phyloP scores from a whole-genome alignment of 2,113 vertebrate genomes.

The Cyanoramphus novaezelandiae region DNA sequence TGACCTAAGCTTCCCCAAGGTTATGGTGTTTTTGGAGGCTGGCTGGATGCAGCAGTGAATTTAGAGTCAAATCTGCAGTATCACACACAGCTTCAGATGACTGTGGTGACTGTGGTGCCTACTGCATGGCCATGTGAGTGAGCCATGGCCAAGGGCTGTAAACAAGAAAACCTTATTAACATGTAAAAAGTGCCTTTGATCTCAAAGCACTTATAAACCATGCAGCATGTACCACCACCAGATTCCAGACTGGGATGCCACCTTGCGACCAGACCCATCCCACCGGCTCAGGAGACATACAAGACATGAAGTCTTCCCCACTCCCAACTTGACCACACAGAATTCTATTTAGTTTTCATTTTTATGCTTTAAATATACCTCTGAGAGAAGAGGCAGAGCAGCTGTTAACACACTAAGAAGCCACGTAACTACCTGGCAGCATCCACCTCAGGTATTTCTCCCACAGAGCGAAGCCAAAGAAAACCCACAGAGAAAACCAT shows the following conservation, averaged over 20 bases:
- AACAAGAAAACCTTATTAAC: not conserved
- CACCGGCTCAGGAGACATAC: accelerated
- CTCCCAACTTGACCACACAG: not conserved
- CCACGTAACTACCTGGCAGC: not conserved
- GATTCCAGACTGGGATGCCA: not conserved
- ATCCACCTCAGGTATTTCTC: not conserved
- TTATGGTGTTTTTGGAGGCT: not conserved
- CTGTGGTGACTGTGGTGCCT: not conserved
- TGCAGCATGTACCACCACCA: accelerated
- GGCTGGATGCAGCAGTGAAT: not conserved
- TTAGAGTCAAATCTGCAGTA: not conserved
- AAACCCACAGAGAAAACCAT: constrained; percentile 35
- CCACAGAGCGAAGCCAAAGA: not conserved
- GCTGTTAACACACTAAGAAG: not conserved
- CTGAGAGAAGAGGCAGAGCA: not conserved
- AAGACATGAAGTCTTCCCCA: not conserved
- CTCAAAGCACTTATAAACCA: not conserved
- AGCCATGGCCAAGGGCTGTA: not conserved
- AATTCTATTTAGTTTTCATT: not conserved
- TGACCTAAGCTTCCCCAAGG: not conserved
- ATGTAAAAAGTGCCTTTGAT: not conserved
- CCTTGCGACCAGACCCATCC: not conserved
- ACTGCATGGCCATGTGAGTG: accelerated
- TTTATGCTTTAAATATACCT: not conserved
- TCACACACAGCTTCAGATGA: not conserved